phyloP scores from a whole-genome alignment of 2,888 invertebrate genomes.

The Pseudococcus jackbeardsleyi region DNA sequence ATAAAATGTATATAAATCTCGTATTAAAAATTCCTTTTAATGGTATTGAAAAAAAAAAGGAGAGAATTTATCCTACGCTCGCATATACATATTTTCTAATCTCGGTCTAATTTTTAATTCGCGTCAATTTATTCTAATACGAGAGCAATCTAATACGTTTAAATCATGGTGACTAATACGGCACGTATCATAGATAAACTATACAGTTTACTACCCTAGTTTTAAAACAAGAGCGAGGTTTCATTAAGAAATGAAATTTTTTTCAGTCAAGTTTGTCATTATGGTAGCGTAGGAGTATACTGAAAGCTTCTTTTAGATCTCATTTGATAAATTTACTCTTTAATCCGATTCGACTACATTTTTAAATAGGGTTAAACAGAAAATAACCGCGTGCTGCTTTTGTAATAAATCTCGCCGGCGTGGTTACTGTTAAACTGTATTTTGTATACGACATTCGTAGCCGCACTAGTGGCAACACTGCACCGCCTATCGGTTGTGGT shows the following conservation, averaged over 20 bases:
- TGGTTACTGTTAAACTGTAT: too few species aligned
- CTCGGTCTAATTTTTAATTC: conserved; percentile 31
- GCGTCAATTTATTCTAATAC: conserved; percentile 7
- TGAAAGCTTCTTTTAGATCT: background rate
- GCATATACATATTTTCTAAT: background rate
- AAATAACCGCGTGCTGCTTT: background rate
- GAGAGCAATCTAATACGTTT: conserved; percentile 9
- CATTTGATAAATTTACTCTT: conserved; percentile 26
- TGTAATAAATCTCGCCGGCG: background rate
- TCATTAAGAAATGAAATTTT: conserved; percentile 28
- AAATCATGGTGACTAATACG: background rate
- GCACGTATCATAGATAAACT: conserved; percentile 13
- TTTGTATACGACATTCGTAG: too few species aligned
- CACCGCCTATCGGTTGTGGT: too few species aligned
- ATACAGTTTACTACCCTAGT: background rate
- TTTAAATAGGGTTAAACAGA: conserved; percentile 13
- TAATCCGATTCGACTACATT: conserved; percentile 25
- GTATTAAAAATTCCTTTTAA: too few species aligned
- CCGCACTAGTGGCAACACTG: too few species aligned
- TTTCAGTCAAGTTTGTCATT: background rate
- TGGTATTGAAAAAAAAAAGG: background rate
- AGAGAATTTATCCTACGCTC: background rate
- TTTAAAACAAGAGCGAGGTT: background rate
- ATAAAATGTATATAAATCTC: too few species aligned
- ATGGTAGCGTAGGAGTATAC: background rate